These are phyloP conservation scores for Coracias cyanogaster DNA, from an alignment of 2,797 vertebrate genomes.

Conservation along the genomic window DNA sequence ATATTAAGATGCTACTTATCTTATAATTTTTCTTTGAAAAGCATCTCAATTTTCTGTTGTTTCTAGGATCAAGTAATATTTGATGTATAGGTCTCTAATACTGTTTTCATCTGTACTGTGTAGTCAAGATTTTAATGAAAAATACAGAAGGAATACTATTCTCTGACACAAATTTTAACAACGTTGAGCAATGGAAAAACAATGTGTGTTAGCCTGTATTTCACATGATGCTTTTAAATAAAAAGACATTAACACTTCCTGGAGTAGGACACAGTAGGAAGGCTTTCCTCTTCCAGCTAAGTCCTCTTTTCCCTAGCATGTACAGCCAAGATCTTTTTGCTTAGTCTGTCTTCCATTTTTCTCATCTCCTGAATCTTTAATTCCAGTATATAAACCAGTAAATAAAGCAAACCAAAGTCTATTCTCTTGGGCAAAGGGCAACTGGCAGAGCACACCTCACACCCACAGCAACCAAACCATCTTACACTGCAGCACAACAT, in stretches of 20 bases:
- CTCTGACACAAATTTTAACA: background rate
- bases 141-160: background rate
- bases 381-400: background rate
- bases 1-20: background rate
- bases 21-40: background rate
- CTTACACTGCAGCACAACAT: rapidly evolving
- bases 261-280: background rate
- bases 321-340: background rate
- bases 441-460: background rate
- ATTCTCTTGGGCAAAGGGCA: background rate
- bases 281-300: background rate
- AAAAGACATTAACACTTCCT: background rate
- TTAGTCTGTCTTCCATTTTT: background rate
- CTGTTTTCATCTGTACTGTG: background rate
- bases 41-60: background rate
- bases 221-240: background rate
- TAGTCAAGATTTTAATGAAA: background rate
- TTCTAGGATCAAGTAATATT: background rate
- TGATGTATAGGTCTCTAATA: background rate
- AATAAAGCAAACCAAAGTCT: background rate
- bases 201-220: rapidly evolving
- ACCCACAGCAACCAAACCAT: background rate
- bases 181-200: background rate
- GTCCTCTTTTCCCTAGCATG: background rate
- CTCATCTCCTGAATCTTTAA: background rate